These are phyloP conservation scores for Idris sp. DNA, from an alignment of 1,140 invertebrate genomes.

Conservation along the genomic window DNA sequence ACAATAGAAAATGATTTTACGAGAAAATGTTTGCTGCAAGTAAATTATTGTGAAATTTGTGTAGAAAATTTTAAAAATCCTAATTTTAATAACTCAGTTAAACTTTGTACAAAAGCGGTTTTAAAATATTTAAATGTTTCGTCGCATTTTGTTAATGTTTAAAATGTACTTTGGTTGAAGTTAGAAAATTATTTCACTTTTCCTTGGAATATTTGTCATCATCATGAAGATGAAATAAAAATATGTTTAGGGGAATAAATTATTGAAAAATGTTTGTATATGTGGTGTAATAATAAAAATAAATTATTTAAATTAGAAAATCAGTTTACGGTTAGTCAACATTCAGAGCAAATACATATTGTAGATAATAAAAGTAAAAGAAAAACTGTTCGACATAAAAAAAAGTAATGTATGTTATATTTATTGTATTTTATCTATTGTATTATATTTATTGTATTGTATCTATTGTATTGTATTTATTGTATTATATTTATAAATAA, in stretches of 20 bases:
- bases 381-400: no score
- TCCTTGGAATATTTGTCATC: slow-evolving; percentile 2
- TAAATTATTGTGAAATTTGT: neutral
- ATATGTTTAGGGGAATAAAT: neutral
- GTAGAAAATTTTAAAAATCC: neutral
- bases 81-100: neutral
- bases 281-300: no score
- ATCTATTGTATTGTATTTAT: no score
- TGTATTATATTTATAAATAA: no score
- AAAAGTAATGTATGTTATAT: no score
- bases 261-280: no score
- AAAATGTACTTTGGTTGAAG: neutral
- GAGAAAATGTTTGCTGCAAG: neutral
- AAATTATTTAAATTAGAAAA: no score
- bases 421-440: no score
- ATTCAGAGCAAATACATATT: no score
- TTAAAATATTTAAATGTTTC: neutral
- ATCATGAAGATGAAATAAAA: neutral
- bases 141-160: neutral
- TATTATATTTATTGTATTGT: no score
- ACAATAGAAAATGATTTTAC: neutral
- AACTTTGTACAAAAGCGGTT: neutral
- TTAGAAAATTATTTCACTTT: neutral
- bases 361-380: no score
- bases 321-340: no score